Conservation (phyloP, 2,888 invertebrate genomes). For the Scaptomyza cyrtandrae region DNA sequence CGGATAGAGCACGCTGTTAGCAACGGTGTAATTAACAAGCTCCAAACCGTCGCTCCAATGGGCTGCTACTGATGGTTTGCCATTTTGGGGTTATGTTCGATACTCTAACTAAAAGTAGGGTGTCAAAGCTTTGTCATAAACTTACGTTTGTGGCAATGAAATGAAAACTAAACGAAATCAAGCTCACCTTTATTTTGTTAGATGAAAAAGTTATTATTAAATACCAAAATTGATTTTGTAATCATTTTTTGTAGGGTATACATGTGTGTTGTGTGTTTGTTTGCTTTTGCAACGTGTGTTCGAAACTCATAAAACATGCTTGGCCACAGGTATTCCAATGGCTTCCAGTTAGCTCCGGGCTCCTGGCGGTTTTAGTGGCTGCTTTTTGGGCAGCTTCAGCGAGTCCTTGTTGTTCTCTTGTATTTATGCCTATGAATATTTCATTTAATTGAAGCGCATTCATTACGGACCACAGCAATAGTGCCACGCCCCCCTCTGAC, state of each 20-base stretch:
- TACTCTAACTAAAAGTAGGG: slow-evolving; percentile 2
- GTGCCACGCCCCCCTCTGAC: slow-evolving; percentile 14
- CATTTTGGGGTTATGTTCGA: slow-evolving; percentile 22
- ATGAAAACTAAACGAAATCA: too few species aligned
- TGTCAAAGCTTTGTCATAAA: too few species aligned
- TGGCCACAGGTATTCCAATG: slow-evolving; percentile 55
- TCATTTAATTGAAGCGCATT: slow-evolving; percentile 79
- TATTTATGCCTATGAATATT: slow-evolving; percentile 77
- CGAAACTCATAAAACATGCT: slow-evolving; percentile 69
- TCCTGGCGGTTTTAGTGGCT: slow-evolving; percentile 7
- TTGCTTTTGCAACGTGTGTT: slow-evolving; percentile 1
- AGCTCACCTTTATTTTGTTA: too few species aligned
- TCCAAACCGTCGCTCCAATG: slow-evolving; percentile 58
- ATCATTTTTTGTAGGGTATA: neutral
- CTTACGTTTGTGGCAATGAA: neutral
- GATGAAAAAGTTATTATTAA: too few species aligned
- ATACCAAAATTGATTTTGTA: too few species aligned
- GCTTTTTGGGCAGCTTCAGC: slow-evolving; percentile 5
- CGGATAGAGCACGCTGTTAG: slow-evolving; percentile 31
- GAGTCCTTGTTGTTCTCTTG: slow-evolving; percentile 29
- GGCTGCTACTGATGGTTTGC: slow-evolving; percentile 51
- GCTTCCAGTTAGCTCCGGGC: slow-evolving; percentile 19
- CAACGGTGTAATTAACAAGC: slow-evolving; percentile 69
- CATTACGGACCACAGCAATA: slow-evolving; percentile 60
- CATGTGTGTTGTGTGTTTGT: slow-evolving; percentile 25